These are phyloP conservation scores for Sebastes taczanowskii DNA, from an alignment of 2,797 vertebrate genomes.

Conservation along the genomic window DNA sequence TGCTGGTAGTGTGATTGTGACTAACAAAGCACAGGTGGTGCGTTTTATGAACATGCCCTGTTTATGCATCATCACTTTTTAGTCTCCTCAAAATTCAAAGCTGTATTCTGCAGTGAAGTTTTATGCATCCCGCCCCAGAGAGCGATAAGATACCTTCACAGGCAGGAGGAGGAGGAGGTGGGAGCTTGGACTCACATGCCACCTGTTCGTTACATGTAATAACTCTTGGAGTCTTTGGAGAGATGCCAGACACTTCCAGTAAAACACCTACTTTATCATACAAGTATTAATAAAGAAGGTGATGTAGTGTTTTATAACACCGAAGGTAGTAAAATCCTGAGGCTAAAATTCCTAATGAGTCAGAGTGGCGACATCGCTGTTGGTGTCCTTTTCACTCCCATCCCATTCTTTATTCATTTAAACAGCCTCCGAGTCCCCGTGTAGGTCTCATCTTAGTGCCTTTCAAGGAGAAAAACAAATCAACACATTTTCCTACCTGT, in stretches of 20 bases:
- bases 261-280: constrained; percentile 36
- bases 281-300: constrained; percentile 31
- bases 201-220: constrained; percentile 41
- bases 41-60: constrained; percentile 41
- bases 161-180: background rate
- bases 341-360: constrained; percentile 35
- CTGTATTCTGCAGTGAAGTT: constrained; percentile 30
- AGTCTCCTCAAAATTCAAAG: constrained; percentile 40
- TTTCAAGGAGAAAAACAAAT: constrained; percentile 57
- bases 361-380: constrained; percentile 12
- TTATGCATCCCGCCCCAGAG: constrained; percentile 38
- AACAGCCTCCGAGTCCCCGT: constrained; percentile 12
- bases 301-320: constrained; percentile 31
- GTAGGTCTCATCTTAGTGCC: constrained; percentile 27
- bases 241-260: constrained; percentile 35
- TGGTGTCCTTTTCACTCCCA: constrained; percentile 5
- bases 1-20: constrained; percentile 22
- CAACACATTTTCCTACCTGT: constrained; percentile 59
- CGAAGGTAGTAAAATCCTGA: background rate
- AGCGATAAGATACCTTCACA: constrained; percentile 33
- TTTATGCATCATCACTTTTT: constrained; percentile 64
- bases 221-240: constrained; percentile 41
- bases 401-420: constrained; percentile 40
- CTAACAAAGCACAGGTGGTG: constrained; percentile 40
- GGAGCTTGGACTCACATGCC: constrained; percentile 11